Evolutionary conservation across 2,888 invertebrate genomes (phyloP), one percentile per base, ranked within the genome.

Genomic region (Cerceris ruficornis): DNA sequence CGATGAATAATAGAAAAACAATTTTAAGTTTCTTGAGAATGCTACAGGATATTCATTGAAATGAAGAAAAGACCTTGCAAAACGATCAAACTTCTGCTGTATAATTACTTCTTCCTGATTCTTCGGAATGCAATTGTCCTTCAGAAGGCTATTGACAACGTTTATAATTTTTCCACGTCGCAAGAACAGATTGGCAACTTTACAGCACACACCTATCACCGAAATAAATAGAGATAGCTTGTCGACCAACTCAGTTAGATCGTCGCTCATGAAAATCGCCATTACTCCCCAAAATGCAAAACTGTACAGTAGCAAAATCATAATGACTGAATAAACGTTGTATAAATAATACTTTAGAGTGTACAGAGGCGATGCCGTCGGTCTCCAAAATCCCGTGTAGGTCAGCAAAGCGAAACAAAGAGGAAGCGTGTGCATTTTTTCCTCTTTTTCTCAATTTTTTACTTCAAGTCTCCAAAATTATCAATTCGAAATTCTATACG

Each of bases 181-280:
- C 2, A 78, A 6, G 7, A 87, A 55, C 14, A 87, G 15, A 39
- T 81, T 87, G n/a, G 73, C 68, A 7, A 82, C 69, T 58, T 87
- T 87, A n/a, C 77, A 61, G 17, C 80, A 79, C 6, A 87, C 85
- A 6, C 82, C 82, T 0, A 83, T 6, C n/a, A 85, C 83, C 15
- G 87, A 82, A 6, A 87, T 49, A 2, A 71, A 71, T n/a, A 87
- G 54, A 9, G 82, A 87, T 7, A 78, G 80, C 28, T 82, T 87
- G 6, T 87, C 80, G 1, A 77, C 71, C 39, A 84, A 81, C 2
- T 59, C 62, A 0, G 81, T 75, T 2, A 86, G 41, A 7, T 77
- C 65, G 6, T 80, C 50, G 49, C 70, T 67, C 7, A 75, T 17
- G 6, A 79, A 46, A 1, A 79, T 73, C 2, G 80, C 81, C n/a